These are phyloP conservation scores for Nomada flava DNA, from an alignment of 2,888 invertebrate species.

Conservation along the genomic window DNA sequence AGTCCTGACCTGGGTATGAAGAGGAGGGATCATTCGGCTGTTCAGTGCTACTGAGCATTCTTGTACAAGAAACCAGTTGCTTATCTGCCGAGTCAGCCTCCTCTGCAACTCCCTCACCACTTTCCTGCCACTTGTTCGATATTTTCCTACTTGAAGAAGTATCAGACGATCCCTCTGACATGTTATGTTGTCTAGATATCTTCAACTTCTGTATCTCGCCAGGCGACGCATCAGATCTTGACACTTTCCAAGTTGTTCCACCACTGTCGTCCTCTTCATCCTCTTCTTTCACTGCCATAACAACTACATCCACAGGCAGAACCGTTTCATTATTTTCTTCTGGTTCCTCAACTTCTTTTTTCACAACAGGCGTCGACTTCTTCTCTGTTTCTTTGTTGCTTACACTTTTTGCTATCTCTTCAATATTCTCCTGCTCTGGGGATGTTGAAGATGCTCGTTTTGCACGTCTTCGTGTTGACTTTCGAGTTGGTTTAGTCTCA, in stretches of 20 bases:
- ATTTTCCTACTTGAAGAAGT: conserved; percentile 78
- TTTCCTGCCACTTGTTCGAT: conserved; percentile 80
- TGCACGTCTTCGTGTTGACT: conserved; percentile 85
- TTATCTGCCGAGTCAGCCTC: conserved; percentile 83
- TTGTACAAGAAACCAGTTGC: conserved; percentile 77
- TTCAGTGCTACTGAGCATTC: conserved; percentile 69
- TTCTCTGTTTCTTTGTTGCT: conserved; percentile 68
- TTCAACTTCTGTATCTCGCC: conserved; percentile 89
- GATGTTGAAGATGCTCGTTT: conserved; percentile 86
- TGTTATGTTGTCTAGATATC: conserved; percentile 86
- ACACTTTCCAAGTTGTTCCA: conserved; percentile 84
- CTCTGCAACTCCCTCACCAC: conserved; percentile 80
- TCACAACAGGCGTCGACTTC: conserved; percentile 59
- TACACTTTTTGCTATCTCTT: conserved; percentile 78
- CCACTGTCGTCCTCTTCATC: conserved; percentile 77
- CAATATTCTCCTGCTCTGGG: conserved; percentile 85
- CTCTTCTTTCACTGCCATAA: conserved; percentile 66
- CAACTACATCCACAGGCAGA: conserved; percentile 58
- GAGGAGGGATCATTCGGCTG: conserved; percentile 79
- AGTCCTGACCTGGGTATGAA: conserved; percentile 81
- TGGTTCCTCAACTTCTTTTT: conserved; percentile 59
- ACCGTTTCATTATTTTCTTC: conserved; percentile 66
- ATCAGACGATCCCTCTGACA: conserved; percentile 80
- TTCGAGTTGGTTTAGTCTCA: conserved; percentile 85
- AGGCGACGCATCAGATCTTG: conserved; percentile 83